phyloP scores from a whole-genome alignment of 2,797 vertebrate genomes.

The Neoniphon sammara region DNA sequence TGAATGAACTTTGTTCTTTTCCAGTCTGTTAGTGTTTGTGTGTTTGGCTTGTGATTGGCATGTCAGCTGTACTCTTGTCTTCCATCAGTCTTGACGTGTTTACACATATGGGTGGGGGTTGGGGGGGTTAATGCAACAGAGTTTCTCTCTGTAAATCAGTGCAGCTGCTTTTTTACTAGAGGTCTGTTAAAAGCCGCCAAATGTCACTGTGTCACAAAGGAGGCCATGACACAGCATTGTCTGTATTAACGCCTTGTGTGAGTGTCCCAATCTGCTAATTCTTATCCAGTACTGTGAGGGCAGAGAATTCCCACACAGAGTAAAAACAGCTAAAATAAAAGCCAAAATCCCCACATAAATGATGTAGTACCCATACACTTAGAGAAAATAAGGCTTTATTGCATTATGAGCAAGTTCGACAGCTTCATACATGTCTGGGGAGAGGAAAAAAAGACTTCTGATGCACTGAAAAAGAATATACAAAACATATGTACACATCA shows the following conservation, averaged over 20 bases:
- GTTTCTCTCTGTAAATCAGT: conserved; percentile 24
- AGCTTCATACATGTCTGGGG: conserved; percentile 79
- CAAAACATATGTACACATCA: conserved; percentile 89
- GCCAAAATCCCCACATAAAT: neutral
- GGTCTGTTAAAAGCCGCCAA: conserved; percentile 20
- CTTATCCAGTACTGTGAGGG: neutral
- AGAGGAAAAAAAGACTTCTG: conserved; percentile 70
- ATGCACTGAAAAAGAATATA: conserved; percentile 83
- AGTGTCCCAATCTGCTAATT: neutral
- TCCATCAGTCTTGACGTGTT: conserved; percentile 30
- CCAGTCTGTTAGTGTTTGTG: neutral
- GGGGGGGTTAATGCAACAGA: conserved; percentile 12
- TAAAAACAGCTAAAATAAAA: neutral
- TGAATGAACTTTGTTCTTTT: neutral
- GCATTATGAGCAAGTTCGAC: conserved; percentile 87
- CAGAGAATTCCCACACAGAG: neutral
- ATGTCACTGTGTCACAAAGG: conserved; percentile 15
- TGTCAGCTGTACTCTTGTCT: conserved; percentile 27
- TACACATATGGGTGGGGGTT: conserved; percentile 15
- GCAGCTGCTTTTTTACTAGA: conserved; percentile 44
- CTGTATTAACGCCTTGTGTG: conserved; percentile 32
- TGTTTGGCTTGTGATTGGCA: conserved; percentile 13
- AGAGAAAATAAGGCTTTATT: conserved; percentile 92
- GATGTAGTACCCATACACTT: conserved; percentile 35
- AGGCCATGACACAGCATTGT: neutral